Evolutionary conservation across 2,888 invertebrate genomes (phyloP).

Genomic region (Tholera decimalis): DNA sequence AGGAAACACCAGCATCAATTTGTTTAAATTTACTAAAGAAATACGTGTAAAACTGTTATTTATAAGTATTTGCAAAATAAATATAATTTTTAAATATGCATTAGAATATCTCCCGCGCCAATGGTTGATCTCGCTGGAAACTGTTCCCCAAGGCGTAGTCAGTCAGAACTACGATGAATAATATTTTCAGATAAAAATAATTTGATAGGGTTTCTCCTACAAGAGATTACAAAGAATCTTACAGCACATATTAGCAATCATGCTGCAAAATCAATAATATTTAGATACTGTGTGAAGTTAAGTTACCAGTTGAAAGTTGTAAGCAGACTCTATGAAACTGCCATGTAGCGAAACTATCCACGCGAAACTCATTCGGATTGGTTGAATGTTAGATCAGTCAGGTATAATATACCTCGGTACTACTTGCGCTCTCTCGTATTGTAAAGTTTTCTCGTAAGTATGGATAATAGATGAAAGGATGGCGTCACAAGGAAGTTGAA

Average conservation of each 20-base stretch:
- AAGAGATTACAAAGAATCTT: neutral
- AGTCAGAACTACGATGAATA: neutral
- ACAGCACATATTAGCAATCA: neutral
- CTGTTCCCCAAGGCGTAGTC: too few species aligned
- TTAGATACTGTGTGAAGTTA: conserved; percentile 20
- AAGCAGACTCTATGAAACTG: conserved; percentile 22
- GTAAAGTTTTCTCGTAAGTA: conserved; percentile 14
- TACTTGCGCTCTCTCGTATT: neutral
- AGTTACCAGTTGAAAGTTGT: conserved; percentile 11
- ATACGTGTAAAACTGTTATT: too few species aligned
- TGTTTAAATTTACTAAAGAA: too few species aligned
- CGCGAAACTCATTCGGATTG: conserved; percentile 27
- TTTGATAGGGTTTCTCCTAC: neutral
- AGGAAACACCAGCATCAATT: too few species aligned
- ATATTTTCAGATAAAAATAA: neutral
- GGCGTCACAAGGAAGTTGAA: too few species aligned
- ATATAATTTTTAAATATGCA: too few species aligned
- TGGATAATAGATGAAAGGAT: neutral
- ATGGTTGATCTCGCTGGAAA: too few species aligned
- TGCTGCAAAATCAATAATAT: neutral
- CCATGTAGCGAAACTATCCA: conserved; percentile 33
- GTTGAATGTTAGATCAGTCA: conserved; percentile 15
- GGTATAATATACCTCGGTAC: neutral
- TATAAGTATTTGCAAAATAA: too few species aligned
- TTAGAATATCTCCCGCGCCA: too few species aligned